These are phyloP conservation scores for Nasonia giraulti DNA, from an alignment of 1,140 invertebrate genomes.

Conservation along the genomic window DNA sequence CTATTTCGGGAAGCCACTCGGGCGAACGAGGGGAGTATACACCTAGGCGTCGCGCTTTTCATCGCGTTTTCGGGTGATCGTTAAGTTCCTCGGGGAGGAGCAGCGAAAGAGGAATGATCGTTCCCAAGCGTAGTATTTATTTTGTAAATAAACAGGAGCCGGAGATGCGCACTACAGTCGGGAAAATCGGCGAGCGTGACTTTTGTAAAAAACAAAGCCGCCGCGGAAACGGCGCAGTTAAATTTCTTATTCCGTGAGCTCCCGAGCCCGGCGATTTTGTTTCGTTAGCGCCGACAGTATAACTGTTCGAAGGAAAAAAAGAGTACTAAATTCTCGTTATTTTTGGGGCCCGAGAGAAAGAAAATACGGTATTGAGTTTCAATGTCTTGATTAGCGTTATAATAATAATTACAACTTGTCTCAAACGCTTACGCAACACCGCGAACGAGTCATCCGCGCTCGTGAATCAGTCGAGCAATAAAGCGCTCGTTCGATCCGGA, in stretches of 20 bases:
- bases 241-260: not conserved
- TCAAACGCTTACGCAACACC: too few species aligned
- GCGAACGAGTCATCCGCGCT: too few species aligned
- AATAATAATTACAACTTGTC: too few species aligned
- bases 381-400: too few species aligned
- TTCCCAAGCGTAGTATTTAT: not conserved
- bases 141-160: not conserved
- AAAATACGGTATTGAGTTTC: too few species aligned
- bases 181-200: not conserved
- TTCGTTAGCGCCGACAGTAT: not conserved
- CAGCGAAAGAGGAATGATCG: not conserved
- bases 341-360: not conserved
- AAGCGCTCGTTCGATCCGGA: too few species aligned
- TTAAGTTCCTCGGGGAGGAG: not conserved
- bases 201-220: not conserved
- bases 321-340: not conserved
- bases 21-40: not conserved
- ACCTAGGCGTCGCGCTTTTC: not conserved
- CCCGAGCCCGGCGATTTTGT: not conserved
- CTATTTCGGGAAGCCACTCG: not conserved
- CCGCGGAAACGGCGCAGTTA: not conserved
- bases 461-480: too few species aligned
- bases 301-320: not conserved
- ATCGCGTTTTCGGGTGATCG: slow-evolving; percentile 8
- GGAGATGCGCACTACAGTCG: not conserved